Base-by-base conservation (phyloP, 1,140 invertebrate genomes). In the Ceratosolen fusciceps region DNA sequence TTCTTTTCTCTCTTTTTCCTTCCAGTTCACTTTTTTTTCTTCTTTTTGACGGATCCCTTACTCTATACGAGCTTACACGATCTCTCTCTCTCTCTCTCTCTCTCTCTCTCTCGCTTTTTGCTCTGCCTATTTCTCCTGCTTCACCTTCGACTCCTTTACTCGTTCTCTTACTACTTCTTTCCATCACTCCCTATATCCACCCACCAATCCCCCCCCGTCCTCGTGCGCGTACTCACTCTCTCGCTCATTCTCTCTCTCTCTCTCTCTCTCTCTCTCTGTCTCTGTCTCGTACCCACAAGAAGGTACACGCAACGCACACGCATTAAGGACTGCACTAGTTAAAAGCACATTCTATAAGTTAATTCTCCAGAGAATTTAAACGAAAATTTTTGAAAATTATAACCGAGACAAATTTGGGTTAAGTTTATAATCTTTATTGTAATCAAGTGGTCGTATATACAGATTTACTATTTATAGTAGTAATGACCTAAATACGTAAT, bases 21-120 rank as follows among this genome's bases (percentile, higher is more conserved):
- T 67, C 12, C 56, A 24, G 37, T 49, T 56, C 26, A 1, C 52
- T 26, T 26, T 39, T 68, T 49, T 65, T 43, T 58, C 29, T 75
- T n/a, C 31, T 52, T 71, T 58, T 75, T 62, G 43, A 34, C 37
- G 31, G 43, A 67, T 67, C 49, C 19, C 49, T 67, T 31, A 26
- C 0, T 49, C 47, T 62, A 43, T 65, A 31, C 19, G 37, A 21
- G 21, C 16, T 65, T 37, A 49, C 58, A 29, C 4, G n/a, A 16
- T 75, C n/a, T 74, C 39, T 43, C 37, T 62, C 54, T 52, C 68
- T 72, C 47, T 58, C 4, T 58, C 34, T 39, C 72, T 74, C n/a
- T 29, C 60, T 62, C 37, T 60, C 37, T 58, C 49, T 52, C 49
- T 47, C 56, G 14, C 21, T n/a, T n/a, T n/a, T n/a, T n/a, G n/a